Base-by-base conservation (phyloP, 2,113 vertebrate genomes). In the Rana temporaria region DNA sequence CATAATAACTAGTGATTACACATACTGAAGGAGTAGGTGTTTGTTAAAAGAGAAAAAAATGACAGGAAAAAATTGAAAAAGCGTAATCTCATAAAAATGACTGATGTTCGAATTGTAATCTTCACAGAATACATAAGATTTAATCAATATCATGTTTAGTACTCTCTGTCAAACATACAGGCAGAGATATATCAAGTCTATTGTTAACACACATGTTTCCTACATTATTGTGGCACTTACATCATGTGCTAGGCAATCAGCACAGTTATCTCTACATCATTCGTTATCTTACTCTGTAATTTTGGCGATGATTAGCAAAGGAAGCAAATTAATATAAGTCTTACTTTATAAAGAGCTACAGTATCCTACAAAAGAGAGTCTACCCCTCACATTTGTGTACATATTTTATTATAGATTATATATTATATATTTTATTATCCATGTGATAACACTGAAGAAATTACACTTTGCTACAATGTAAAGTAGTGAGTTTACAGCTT, bases 1-100 rank as follows among this genome's bases (percentile, higher is more conserved):
- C 68, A 60, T 71, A 81, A 81, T 72, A 60, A 81, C 68, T 81
- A 73, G 79, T 56, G 68, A 81, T 81, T 81, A 72, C 79, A 81
- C 60, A 53, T 48, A 75, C 56, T 34, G 72, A 9, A 52, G 34
- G 52, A 71, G 66, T 69, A 52, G 79, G 69, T 73, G 38, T 42
- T 65, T 16, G 63, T 4, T 3, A 52, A 30, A 19, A 18, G 38
- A 34, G 26, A 72, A 71, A 48, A 71, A 66, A 38, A 71, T 63
- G 79, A 67, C 56, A 73, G 26, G 5, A 70, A 81, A 80, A 68
- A 81, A 73, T 72, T 34, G 60, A 81, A 55, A 64, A 73, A 22
- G 55, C 17, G 18, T 73, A 73, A 81, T 73, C 18, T 65, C 69
- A 42, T 64, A 53, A 42, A 62, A 81, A 72, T 81, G 68, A 65